A percentile compares a stretch with the other conserved stretches of the same genome.
Conservation (phyloP, 2,113 vertebrate genomes). For the Danionella cerebrum region DNA sequence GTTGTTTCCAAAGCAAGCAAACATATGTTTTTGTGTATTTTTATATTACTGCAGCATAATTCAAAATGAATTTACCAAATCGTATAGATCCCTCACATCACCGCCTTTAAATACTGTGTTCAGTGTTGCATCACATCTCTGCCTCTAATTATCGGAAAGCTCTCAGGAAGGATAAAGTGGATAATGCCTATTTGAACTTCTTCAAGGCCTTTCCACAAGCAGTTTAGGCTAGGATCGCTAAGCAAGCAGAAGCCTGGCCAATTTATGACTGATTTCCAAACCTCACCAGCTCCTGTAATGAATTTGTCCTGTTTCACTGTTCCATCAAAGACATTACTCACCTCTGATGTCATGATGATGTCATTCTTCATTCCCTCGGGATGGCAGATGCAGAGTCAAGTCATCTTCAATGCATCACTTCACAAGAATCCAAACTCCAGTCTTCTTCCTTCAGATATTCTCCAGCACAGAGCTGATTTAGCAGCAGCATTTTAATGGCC, state of each 20-base stretch:
- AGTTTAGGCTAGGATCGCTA: neutral
- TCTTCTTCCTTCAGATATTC: neutral
- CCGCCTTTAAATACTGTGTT: constrained; percentile 23
- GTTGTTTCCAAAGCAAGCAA: constrained; percentile 8
- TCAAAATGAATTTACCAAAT: constrained; percentile 11
- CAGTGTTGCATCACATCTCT: constrained; percentile 30
- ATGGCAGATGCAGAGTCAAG: neutral
- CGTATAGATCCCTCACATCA: neutral
- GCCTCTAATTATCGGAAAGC: constrained; percentile 23
- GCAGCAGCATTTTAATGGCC: constrained; percentile 31
- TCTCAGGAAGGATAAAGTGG: constrained; percentile 17
- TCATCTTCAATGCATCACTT: neutral
- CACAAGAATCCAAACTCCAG: neutral
- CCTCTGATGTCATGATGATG: neutral
- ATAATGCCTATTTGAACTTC: constrained; percentile 12
- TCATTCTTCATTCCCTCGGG: neutral
- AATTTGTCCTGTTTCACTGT: neutral
- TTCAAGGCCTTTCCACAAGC: neutral
- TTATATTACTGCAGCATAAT: neutral
- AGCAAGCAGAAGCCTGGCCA: neutral
- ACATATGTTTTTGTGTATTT: neutral
- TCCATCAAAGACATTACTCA: neutral
- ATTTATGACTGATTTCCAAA: neutral
- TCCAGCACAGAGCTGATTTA: constrained; percentile 37
- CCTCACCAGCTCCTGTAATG: neutral